Percentiles rank a stretch among this genome's conserved stretches.
Evolutionary conservation across 1,140 invertebrate genomes (phyloP).

Genomic region (Cyrtorhinus lividipennis): DNA sequence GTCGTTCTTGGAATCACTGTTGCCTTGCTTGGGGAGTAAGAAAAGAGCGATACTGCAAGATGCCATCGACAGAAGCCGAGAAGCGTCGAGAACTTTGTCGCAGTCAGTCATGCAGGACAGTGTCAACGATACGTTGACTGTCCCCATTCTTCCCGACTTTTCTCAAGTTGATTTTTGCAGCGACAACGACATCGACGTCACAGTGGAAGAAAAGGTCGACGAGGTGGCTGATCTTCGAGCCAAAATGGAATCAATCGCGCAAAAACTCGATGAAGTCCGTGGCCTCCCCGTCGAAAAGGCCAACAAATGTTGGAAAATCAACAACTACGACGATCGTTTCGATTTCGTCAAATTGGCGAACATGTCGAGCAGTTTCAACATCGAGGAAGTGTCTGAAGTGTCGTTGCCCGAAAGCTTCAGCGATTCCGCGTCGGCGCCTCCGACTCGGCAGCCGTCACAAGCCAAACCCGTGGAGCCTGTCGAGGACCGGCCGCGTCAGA

Average conservation of each 20-base stretch:
- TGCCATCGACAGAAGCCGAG: conserved; percentile 39
- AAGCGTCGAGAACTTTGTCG: conserved; percentile 33
- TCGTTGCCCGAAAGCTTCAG: conserved; percentile 15
- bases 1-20: conserved; percentile 50
- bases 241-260: conserved; percentile 33
- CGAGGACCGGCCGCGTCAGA: neutral
- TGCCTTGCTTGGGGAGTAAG: conserved; percentile 34
- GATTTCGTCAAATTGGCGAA: conserved; percentile 4
- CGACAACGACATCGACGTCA: conserved; percentile 16
- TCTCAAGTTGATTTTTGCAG: conserved; percentile 27
- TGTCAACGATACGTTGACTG: neutral
- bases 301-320: neutral
- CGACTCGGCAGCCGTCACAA: neutral
- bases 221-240: conserved; percentile 27
- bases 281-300: neutral
- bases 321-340: neutral
- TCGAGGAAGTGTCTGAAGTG: conserved; percentile 19
- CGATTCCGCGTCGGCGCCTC: neutral
- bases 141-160: conserved; percentile 25
- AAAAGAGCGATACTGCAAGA: conserved; percentile 35
- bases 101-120: conserved; percentile 19
- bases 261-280: conserved; percentile 28
- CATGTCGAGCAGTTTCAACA: conserved; percentile 11
- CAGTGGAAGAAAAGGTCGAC: conserved; percentile 1
- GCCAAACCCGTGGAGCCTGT: neutral